Percentiles rank a stretch among this genome's conserved stretches.
phyloP scores from a whole-genome alignment of 1,140 invertebrate genomes.

The Cyphomyrmex costatus region DNA sequence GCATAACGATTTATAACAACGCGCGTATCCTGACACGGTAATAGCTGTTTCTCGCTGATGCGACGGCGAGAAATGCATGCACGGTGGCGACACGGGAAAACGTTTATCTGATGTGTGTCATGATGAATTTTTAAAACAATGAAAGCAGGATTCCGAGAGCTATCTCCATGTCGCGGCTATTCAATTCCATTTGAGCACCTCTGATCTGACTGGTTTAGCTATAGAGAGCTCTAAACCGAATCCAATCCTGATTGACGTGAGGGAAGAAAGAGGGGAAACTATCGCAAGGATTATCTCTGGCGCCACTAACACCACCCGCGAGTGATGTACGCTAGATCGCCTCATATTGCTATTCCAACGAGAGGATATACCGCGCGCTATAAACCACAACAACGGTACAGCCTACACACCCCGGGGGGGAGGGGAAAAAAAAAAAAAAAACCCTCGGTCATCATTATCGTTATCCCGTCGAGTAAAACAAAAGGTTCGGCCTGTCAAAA shows the following conservation, averaged over 20 bases:
- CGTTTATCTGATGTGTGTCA: conserved; percentile 46
- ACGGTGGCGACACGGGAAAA: conserved; percentile 40
- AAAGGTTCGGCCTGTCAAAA: conserved; percentile 76
- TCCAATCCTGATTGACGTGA: conserved; percentile 85
- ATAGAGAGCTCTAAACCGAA: conserved; percentile 83
- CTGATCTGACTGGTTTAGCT: conserved; percentile 79
- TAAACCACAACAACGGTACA: conserved; percentile 27
- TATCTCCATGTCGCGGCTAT: conserved; percentile 59
- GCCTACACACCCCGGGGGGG: conserved; percentile 47
- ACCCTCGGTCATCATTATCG: conserved; percentile 68
- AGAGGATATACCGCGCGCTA: conserved; percentile 61
- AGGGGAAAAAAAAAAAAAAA: no score
- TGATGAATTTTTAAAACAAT: conserved; percentile 67
- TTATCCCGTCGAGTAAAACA: conserved; percentile 76
- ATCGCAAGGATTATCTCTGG: conserved; percentile 84
- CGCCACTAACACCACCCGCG: conserved; percentile 82
- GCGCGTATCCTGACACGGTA: neutral
- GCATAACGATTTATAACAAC: conserved; percentile 1
- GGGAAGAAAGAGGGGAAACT: conserved; percentile 81
- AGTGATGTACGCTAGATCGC: conserved; percentile 66
- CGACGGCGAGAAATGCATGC: conserved; percentile 13
- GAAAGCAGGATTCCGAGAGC: conserved; percentile 13
- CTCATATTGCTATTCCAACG: conserved; percentile 76
- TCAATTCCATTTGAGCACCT: conserved; percentile 79
- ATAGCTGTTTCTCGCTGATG: neutral